Evolutionary conservation across 2,888 invertebrate species (phyloP).

Genomic region (Habroteleia sp.): DNA sequence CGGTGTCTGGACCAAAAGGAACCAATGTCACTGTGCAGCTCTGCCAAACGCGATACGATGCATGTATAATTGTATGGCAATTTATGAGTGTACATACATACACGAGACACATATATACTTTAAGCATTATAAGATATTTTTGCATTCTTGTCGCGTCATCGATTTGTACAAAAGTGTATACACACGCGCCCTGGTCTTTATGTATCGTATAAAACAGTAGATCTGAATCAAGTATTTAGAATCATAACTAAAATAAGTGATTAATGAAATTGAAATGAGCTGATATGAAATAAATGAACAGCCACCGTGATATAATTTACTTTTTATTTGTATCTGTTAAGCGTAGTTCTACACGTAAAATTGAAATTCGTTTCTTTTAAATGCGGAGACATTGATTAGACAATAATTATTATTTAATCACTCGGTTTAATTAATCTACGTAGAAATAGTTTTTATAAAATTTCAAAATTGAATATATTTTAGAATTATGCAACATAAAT

Average conservation of each 20-base stretch:
- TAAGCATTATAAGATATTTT: slow-evolving; percentile 56
- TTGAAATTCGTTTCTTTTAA: too few species aligned
- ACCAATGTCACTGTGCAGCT: slow-evolving; percentile 22
- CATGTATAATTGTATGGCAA: slow-evolving; percentile 25
- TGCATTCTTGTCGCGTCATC: slow-evolving; percentile 52
- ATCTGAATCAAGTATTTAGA: slow-evolving; percentile 49
- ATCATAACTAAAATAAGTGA: slow-evolving; percentile 25
- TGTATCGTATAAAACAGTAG: slow-evolving; percentile 47
- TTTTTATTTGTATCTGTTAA: too few species aligned
- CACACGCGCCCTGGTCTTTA: slow-evolving; percentile 27
- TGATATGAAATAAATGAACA: slow-evolving; percentile 38
- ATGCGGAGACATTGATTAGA: too few species aligned
- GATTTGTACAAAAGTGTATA: slow-evolving; percentile 59
- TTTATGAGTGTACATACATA: slow-evolving; percentile 22
- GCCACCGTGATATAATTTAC: neutral
- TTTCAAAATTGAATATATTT: too few species aligned
- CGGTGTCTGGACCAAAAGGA: neutral
- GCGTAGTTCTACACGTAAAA: too few species aligned
- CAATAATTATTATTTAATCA: too few species aligned
- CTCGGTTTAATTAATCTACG: too few species aligned
- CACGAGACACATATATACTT: slow-evolving; percentile 17
- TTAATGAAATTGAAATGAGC: slow-evolving; percentile 28
- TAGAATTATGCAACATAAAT: too few species aligned
- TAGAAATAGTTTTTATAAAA: too few species aligned
- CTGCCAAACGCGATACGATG: slow-evolving; percentile 25